A percentile compares a stretch with the other conserved stretches of the same genome.
These are phyloP conservation scores for Ectemnius cavifrons DNA, from an alignment of 2,888 invertebrate species.

Conservation along the genomic window DNA sequence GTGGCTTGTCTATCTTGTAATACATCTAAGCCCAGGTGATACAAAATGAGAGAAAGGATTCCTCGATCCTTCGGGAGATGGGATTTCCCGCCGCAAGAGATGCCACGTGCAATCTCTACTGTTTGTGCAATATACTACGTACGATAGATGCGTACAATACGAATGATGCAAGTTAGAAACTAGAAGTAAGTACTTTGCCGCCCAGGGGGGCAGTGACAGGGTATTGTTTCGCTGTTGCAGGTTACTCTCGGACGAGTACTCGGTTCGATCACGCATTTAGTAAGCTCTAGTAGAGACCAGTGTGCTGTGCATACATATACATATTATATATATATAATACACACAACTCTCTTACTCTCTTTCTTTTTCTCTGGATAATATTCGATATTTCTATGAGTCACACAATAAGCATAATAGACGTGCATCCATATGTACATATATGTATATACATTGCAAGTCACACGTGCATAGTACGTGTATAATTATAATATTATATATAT, in stretches of 20 bases:
- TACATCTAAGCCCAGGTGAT: no score
- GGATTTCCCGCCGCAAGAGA: no score
- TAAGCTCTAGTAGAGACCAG: constrained; percentile 75
- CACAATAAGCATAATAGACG: constrained; percentile 49
- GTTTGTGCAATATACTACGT: no score
- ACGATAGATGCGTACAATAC: no score
- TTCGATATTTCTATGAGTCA: constrained; percentile 44
- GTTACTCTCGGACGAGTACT: constrained; percentile 78
- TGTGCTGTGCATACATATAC: constrained; percentile 70
- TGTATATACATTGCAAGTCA: constrained; percentile 51
- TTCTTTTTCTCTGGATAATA: constrained; percentile 13
- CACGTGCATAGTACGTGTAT: constrained; percentile 43
- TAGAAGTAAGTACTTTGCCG: constrained; percentile 61
- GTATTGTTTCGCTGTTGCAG: constrained; percentile 77
- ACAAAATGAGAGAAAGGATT: no score
- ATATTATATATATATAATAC: constrained; percentile 50
- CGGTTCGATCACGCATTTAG: constrained; percentile 78
- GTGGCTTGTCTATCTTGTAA: no score
- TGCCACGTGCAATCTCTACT: no score
- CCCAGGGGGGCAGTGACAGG: constrained; percentile 72
- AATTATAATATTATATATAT: constrained; percentile 34
- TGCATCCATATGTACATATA: constrained; percentile 58
- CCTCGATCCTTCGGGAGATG: no score
- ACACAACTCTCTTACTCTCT: not conserved
- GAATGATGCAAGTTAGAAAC: constrained; percentile 32